phyloP scores from a whole-genome alignment of 2,797 vertebrate genomes.

The Hypotaenidia okinawae region DNA sequence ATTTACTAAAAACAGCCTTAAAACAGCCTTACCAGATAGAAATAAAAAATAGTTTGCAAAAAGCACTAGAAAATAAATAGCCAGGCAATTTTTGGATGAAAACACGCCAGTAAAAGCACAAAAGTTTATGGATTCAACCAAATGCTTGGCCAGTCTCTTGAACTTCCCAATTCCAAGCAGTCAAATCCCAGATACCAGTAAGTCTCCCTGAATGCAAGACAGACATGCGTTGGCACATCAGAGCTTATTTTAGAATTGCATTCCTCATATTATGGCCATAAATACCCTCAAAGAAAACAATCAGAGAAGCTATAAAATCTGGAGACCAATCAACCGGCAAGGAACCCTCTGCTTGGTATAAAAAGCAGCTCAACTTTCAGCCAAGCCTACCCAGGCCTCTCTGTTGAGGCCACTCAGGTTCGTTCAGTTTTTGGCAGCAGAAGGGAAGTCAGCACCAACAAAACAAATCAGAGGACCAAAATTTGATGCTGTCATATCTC shows the following conservation, averaged over 20 bases:
- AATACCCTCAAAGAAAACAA: neutral
- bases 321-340: neutral
- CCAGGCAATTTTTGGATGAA: neutral
- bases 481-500: neutral
- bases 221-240: neutral
- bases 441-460: neutral
- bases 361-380: neutral
- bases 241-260: neutral
- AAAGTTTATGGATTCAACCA: neutral
- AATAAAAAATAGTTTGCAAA: neutral
- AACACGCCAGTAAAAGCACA: neutral
- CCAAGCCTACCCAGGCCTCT: neutral
- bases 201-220: neutral
- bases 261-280: neutral
- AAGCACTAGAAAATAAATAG: neutral
- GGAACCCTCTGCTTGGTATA: fast-evolving
- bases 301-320: neutral
- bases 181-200: neutral
- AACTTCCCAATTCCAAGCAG: neutral
- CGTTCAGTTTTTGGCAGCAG: neutral
- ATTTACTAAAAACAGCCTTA: neutral
- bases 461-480: neutral
- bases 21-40: neutral
- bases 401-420: neutral
- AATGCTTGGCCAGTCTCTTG: neutral